Conservation (phyloP, 2,888 invertebrate species). For the Drosophila fulvimacula region DNA sequence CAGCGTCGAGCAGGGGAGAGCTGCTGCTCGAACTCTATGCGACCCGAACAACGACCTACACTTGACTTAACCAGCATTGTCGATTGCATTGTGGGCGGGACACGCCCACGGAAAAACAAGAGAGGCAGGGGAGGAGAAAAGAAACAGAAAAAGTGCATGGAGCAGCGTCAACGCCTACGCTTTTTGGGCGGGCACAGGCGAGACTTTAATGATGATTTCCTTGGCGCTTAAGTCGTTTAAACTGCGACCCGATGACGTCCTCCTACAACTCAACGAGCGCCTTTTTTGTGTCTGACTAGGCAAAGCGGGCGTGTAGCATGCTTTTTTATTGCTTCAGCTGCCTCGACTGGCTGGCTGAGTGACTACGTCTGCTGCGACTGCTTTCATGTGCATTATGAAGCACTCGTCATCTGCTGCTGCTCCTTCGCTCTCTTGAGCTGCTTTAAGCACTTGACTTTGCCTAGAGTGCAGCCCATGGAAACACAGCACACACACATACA, state of each 20-base stretch:
- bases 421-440: conserved; percentile 71
- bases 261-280: conserved; percentile 68
- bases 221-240: conserved; percentile 81
- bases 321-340: conserved; percentile 64
- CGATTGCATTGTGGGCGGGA: conserved; percentile 65
- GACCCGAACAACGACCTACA: conserved; percentile 81
- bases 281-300: conserved; percentile 73
- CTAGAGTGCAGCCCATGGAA: conserved; percentile 59
- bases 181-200: conserved; percentile 45
- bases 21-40: conserved; percentile 42
- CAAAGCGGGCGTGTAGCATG: conserved; percentile 39
- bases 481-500: conserved; percentile 14
- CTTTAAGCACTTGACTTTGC: conserved; percentile 81
- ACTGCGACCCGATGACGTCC: conserved; percentile 72
- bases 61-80: conserved; percentile 83
- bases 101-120: conserved; percentile 44
- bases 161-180: conserved; percentile 57
- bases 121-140: neutral
- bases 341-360: conserved; percentile 28
- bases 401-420: conserved; percentile 54
- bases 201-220: conserved; percentile 82
- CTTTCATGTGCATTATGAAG: conserved; percentile 80
- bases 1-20: conserved; percentile 6
- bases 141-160: conserved; percentile 40
- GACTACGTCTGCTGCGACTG: conserved; percentile 44